Percentiles rank a stretch among this genome's conserved stretches.
phyloP scores from a whole-genome alignment of 2,797 vertebrate species.

The Ctenosaura bakeri region DNA sequence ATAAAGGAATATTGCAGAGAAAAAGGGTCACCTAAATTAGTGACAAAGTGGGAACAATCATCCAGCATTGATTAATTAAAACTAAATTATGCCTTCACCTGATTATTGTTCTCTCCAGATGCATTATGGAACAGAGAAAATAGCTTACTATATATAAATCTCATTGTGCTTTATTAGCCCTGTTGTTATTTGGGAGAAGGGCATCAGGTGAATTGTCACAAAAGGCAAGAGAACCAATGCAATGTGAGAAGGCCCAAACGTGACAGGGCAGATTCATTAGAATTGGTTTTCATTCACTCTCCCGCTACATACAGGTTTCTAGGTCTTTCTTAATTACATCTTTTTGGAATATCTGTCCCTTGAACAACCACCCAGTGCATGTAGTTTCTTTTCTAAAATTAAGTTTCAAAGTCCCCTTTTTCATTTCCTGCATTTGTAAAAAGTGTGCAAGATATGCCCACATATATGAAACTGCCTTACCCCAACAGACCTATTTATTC shows the following conservation, averaged over 20 bases:
- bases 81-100: conserved; percentile 62
- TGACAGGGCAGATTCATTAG: conserved; percentile 32
- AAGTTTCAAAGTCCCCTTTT: neutral
- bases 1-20: conserved; percentile 53
- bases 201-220: conserved; percentile 55
- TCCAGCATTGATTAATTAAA: conserved; percentile 70
- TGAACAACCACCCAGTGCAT: conserved; percentile 25
- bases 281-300: conserved; percentile 23
- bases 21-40: conserved; percentile 54
- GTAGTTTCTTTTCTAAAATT: neutral
- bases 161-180: conserved; percentile 47
- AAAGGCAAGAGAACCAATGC: conserved; percentile 66
- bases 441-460: neutral
- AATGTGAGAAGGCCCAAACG: conserved; percentile 49
- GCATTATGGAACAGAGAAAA: conserved; percentile 44
- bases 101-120: conserved; percentile 61
- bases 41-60: conserved; percentile 59
- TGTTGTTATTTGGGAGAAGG: conserved; percentile 46
- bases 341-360: conserved; percentile 31
- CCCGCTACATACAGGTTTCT: neutral
- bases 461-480: neutral
- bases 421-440: neutral
- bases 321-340: conserved; percentile 45
- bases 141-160: conserved; percentile 66
- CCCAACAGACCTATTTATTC: neutral